Base-by-base conservation (phyloP, 2,113 vertebrate genomes). In the Percina caprodes region DNA sequence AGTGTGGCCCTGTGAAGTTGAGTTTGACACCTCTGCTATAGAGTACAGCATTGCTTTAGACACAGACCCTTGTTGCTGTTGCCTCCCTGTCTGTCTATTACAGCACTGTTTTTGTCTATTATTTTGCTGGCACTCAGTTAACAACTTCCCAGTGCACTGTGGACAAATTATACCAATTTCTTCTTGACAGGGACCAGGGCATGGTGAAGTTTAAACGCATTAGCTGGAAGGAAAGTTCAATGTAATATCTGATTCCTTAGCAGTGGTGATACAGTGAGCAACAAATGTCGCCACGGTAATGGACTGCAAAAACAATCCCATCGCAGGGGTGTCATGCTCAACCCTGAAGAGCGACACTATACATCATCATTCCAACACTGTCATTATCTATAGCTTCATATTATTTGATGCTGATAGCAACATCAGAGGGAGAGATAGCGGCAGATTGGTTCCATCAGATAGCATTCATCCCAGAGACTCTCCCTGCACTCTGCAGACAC, bases 141-240 rank as follows among this genome's bases (percentile, higher is more conserved):
- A 48, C 46, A 48, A 54, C 52, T n/a, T 23, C 21, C 52, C 21
- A n/a, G 21, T 54, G 10, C 10, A 1, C 21, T 54, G 21, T 54
- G 52, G 52, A 54, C 52, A 54, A 54, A 54, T 54, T 54, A 54
- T 54, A 54, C 52, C 52, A 54, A 54, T 54, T 54, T 54, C 52
- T 12, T n/a, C 21, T 23, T 54, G 52, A 54, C 52, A 21, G 52
- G 21, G 52, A 54, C 21, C 52, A n/a, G 52, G 21, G 52, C 52
- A 54, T n/a, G 4, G 21, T 23, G 52, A 54, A 54, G 52, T 21
- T 54, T 21, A 54, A 54, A 54, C 11, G 52, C 52, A 23, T 54
- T 23, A 54, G 52, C 52, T 54, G 4, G 21, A 54, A 54, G n/a
- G 21, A 54, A 21, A 23, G 52, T 54, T 54, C 11, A 54, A 54